Evolutionary conservation across 2,888 invertebrate genomes (phyloP), one percentile per base, ranked within the genome.

Genomic region (Polylopha cassiicola): DNA sequence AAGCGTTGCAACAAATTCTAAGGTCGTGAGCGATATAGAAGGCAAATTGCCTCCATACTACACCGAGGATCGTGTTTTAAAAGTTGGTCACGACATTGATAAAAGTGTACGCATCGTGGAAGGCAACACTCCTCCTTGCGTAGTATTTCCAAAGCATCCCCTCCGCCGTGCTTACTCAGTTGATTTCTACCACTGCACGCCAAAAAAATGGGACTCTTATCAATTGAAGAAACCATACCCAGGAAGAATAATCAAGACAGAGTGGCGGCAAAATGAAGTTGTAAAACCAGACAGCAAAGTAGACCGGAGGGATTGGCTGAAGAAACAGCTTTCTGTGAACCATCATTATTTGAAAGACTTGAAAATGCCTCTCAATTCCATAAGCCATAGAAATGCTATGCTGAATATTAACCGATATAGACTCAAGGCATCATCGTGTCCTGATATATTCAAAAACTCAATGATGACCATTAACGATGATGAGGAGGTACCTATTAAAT

Each of bases 381-480:
- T 95, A 48, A 93, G 95, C 71, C 95, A 95, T 70, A 90, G 95
- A 28, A 94, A 94, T 24, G 95, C 95, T 3, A 92, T 95, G 85
- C 75, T 95, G 39, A 95, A 93, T 67, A 91, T 93, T 39, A 91
- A 92, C 58, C 90, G 92, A 48, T 95, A 95, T 71, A 88, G 91
- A 37, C 75, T 95, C 43, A 88, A 93, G 46, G 95, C 96, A 1
- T 95, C 94, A 2, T 96, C 96, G 26, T 97, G 97, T 69, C 97
- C 97, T 0, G 93, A 97, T 74, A 95, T 97, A 57, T 95, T 91
- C 64, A 89, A 93, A 55, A 94, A 94, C 65, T 95, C 94, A n/a
- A 94, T 95, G 92, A 92, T 93, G 29, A 93, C 94, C 2, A 89
- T 95, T 33, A 90, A 91, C 29, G 91, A 91, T 51, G 91, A 93